A percentile compares a stretch with the other conserved stretches of the same genome.
These are phyloP conservation scores for Ricordea florida DNA, from an alignment of 92 coral and sea anemone genomes.

Conservation along the genomic window DNA sequence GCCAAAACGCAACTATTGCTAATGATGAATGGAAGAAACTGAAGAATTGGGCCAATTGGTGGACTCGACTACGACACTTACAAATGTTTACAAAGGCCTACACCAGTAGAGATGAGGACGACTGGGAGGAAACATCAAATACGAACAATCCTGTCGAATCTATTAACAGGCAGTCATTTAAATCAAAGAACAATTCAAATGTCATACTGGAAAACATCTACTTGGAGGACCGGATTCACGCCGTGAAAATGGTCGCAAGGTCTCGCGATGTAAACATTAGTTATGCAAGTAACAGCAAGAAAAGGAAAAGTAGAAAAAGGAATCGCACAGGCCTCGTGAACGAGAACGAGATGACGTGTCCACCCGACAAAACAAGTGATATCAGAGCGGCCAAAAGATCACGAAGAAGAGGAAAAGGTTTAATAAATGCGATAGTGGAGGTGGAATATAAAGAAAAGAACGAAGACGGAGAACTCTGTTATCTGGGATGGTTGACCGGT, in stretches of 20 bases:
- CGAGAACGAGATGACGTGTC: conserved; percentile 7
- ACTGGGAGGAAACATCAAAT: conserved; percentile 54
- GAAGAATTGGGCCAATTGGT: conserved; percentile 61
- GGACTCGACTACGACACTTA: conserved; percentile 43
- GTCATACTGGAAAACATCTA: conserved; percentile 56
- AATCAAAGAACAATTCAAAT: conserved; percentile 34
- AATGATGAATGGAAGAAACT: conserved; percentile 45
- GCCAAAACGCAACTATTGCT: neutral
- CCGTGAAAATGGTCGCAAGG: conserved; percentile 48
- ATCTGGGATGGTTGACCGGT: conserved; percentile 49
- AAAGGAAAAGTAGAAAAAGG: conserved; percentile 19
- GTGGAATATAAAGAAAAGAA: conserved; percentile 48
- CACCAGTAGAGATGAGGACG: conserved; percentile 13
- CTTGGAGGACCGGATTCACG: conserved; percentile 65
- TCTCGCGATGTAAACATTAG: conserved; percentile 11
- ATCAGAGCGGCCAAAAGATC: conserved; percentile 2
- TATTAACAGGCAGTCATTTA: conserved; percentile 53
- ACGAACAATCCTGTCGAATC: conserved; percentile 66
- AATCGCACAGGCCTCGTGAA: conserved; percentile 43
- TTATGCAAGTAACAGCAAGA: neutral
- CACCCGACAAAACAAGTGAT: conserved; percentile 47
- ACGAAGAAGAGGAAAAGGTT: conserved; percentile 34
- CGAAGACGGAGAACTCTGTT: conserved; percentile 22
- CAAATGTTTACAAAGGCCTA: conserved; percentile 63
- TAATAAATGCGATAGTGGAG: conserved; percentile 19